Percentiles rank a stretch among this genome's conserved stretches.
phyloP scores from a whole-genome alignment of 2,888 invertebrate genomes.

The Fragum sueziense region DNA sequence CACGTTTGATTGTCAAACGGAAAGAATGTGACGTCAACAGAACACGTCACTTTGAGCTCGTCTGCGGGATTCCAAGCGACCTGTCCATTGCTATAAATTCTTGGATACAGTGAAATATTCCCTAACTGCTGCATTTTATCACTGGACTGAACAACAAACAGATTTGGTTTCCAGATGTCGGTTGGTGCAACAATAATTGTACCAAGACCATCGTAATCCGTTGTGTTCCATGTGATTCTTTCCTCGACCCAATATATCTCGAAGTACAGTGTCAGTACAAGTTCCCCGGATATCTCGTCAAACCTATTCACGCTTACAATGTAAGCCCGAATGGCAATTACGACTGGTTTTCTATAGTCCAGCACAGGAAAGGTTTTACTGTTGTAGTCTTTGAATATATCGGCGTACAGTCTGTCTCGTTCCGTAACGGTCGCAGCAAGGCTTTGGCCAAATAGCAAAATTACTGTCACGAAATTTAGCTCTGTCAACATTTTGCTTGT shows the following conservation, averaged over 20 bases:
- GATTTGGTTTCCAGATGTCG: conserved; percentile 45
- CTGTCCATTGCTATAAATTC: conserved; percentile 22
- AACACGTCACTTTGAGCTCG: conserved; percentile 38
- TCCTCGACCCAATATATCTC: conserved; percentile 41
- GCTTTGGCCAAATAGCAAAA: neutral
- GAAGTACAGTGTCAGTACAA: conserved; percentile 23
- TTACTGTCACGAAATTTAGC: neutral
- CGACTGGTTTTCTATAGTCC: neutral
- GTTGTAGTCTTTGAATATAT: conserved; percentile 15
- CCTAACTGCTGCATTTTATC: conserved; percentile 32
- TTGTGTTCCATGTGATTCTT: conserved; percentile 29
- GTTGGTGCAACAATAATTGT: conserved; percentile 22
- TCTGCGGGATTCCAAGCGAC: conserved; percentile 39
- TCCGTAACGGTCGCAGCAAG: neutral
- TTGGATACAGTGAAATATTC: conserved; percentile 7
- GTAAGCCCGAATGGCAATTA: neutral
- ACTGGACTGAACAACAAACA: conserved; percentile 33
- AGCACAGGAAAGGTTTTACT: conserved; percentile 2
- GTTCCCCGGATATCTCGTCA: conserved; percentile 45
- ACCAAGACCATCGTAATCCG: neutral
- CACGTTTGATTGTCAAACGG: conserved; percentile 55
- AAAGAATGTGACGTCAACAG: conserved; percentile 51
- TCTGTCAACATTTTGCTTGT: too few species aligned
- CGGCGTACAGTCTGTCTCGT: neutral
- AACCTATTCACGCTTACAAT: conserved; percentile 39